A percentile compares a stretch with the other conserved stretches of the same genome.
Evolutionary conservation across 2,797 vertebrate genomes (phyloP).

Genomic region (Melanotaenia parkinsoni): DNA sequence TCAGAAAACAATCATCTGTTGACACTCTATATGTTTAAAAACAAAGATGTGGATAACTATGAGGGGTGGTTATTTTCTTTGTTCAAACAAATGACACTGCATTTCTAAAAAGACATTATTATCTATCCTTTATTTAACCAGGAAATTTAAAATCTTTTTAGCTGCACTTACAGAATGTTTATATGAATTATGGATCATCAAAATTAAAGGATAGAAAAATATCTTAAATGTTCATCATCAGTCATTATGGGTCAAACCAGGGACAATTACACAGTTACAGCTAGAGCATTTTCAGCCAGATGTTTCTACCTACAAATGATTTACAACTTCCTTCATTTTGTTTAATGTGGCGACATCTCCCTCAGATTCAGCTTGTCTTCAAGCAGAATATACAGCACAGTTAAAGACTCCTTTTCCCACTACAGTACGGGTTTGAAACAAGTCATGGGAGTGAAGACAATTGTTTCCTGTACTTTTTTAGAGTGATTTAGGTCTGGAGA

Average conservation of each 20-base stretch:
- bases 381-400: not conserved
- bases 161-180: no score
- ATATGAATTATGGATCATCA: no score
- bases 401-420: not conserved
- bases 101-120: not conserved
- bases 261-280: not conserved
- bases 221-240: no score
- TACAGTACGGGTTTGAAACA: not conserved
- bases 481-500: not conserved
- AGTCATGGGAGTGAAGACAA: not conserved
- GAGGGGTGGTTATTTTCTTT: not conserved
- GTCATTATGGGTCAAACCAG: no score
- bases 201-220: no score
- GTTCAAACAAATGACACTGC: not conserved
- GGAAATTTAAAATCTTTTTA: not conserved
- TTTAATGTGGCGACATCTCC: no score
- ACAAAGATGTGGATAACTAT: not conserved
- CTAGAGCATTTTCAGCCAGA: no score
- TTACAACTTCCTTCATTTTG: no score
- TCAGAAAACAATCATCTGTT: not conserved
- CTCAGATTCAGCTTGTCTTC: not conserved
- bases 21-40: not conserved
- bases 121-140: not conserved
- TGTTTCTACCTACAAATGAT: no score
- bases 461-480: not conserved